Evolutionary conservation across 2,113 vertebrate species (phyloP).

Genomic region (Burhinus bistriatus): DNA sequence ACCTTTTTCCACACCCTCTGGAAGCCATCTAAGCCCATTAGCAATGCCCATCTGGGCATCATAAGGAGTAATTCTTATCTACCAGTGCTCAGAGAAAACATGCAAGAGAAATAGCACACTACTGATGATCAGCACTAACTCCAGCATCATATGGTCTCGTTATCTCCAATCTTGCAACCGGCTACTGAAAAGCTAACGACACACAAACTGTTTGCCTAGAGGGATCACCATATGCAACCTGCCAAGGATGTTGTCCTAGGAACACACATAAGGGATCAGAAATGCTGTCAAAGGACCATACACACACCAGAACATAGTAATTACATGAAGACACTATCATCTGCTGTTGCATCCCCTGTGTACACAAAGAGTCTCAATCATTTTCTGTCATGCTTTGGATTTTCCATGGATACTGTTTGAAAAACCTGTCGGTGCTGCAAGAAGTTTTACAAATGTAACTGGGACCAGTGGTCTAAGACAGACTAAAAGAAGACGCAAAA

Average conservation of each 20-base stretch:
- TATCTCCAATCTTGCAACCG: background rate
- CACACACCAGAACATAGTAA: background rate
- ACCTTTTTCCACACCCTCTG: background rate
- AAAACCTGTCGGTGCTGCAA: background rate
- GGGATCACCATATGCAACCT: fast-evolving
- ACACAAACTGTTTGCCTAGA: background rate
- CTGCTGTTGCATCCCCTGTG: background rate
- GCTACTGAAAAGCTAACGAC: background rate
- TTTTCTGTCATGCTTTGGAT: background rate
- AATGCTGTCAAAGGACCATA: background rate
- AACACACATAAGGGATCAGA: background rate
- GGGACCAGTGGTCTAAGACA: background rate
- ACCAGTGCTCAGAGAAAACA: background rate
- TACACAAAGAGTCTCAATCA: background rate
- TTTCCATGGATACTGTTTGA: background rate
- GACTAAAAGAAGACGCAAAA: background rate
- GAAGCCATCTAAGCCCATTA: background rate
- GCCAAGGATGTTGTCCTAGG: background rate
- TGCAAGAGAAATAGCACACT: background rate
- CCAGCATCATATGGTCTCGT: background rate
- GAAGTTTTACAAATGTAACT: background rate
- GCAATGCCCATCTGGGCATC: background rate
- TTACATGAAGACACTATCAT: background rate
- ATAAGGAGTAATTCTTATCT: background rate
- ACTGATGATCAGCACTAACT: background rate